These are phyloP conservation scores for Chaetoderma sp. DNA, from an alignment of 2,888 invertebrate genomes.

Conservation along the genomic window DNA sequence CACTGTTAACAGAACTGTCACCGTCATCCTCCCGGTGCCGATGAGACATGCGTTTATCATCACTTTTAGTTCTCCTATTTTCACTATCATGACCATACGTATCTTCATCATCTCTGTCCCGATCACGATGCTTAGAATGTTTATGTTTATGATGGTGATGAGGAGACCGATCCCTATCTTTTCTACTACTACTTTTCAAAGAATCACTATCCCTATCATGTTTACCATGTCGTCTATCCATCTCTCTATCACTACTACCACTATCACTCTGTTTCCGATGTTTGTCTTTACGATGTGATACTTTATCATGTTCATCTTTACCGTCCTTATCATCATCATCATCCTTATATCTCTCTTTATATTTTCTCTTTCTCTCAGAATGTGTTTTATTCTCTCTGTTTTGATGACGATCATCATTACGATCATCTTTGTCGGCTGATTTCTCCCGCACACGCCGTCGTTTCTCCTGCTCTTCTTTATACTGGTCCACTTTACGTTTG, in stretches of 20 bases:
- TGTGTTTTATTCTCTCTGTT: background rate
- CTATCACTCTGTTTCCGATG: constrained; percentile 25
- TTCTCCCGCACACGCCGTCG: constrained; percentile 11
- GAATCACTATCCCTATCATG: background rate
- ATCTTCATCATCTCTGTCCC: background rate
- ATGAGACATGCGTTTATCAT: too few species aligned
- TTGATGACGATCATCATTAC: background rate
- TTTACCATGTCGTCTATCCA: background rate
- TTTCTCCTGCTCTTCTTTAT: constrained; percentile 40
- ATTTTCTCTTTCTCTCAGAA: background rate
- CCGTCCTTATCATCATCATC: constrained; percentile 6
- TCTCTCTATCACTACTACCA: background rate
- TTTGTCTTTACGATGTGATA: constrained; percentile 35
- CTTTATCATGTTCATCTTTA: constrained; percentile 12
- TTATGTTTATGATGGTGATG: constrained; percentile 11
- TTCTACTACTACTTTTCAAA: background rate
- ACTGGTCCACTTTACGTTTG: constrained; percentile 50
- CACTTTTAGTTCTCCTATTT: too few species aligned
- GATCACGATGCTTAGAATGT: background rate
- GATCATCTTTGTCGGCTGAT: constrained; percentile 2
- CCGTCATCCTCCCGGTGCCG: too few species aligned
- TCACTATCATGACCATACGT: too few species aligned
- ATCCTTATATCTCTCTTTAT: background rate
- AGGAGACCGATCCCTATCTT: background rate
- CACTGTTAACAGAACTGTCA: too few species aligned